Percentiles rank a stretch among this genome's conserved stretches.
phyloP scores from a whole-genome alignment of 2,888 invertebrate species.

The Oscheius sp. region DNA sequence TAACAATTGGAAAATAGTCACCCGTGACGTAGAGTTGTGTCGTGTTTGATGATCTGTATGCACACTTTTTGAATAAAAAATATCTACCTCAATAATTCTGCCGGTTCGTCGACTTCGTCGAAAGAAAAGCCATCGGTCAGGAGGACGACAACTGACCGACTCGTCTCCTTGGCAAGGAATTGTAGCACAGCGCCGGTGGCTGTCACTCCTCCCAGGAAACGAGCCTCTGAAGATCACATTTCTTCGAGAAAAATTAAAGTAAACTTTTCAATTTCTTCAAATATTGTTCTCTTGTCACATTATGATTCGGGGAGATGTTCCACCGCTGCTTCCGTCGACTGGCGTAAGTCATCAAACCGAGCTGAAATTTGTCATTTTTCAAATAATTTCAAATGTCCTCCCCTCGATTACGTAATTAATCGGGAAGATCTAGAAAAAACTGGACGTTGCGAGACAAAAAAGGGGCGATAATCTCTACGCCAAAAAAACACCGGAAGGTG shows the following conservation, averaged over 20 bases:
- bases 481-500: too few species aligned
- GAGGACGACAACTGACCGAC: slow-evolving; percentile 50
- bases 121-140: slow-evolving; percentile 67
- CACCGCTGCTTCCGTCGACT: slow-evolving; percentile 51
- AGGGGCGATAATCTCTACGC: neutral
- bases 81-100: slow-evolving; percentile 49
- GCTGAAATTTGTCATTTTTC: slow-evolving; percentile 37
- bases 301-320: slow-evolving; percentile 46
- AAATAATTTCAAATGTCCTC: too few species aligned
- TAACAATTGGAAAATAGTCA: slow-evolving; percentile 54
- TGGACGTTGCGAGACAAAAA: neutral
- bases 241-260: neutral
- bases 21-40: slow-evolving; percentile 41
- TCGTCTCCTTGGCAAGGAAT: slow-evolving; percentile 37
- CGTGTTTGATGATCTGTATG: neutral
- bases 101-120: slow-evolving; percentile 51
- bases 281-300: slow-evolving; percentile 41
- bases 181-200: slow-evolving; percentile 59
- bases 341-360: slow-evolving; percentile 52
- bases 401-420: neutral
- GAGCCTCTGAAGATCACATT: slow-evolving; percentile 39
- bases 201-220: slow-evolving; percentile 59
- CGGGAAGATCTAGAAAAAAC: neutral
- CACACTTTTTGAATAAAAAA: neutral
- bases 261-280: slow-evolving; percentile 48